phyloP scores from a whole-genome alignment of 2,113 vertebrate genomes.

The Pelecanoides urinatrix region DNA sequence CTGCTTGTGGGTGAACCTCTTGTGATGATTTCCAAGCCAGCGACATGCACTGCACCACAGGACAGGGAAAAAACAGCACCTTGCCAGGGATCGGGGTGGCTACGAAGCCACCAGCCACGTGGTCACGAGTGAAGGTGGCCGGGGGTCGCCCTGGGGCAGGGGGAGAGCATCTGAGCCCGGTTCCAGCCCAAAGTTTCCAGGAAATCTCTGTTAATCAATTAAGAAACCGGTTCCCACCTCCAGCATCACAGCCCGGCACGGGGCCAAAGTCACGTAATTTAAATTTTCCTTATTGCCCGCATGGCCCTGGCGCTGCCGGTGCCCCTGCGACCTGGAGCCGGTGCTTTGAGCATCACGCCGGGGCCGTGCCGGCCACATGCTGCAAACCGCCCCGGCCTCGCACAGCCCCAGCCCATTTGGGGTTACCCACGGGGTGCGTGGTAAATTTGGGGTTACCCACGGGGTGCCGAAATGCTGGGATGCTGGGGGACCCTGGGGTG shows the following conservation, averaged over 20 bases:
- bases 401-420: fast-evolving
- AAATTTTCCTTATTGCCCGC: background rate
- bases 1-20: background rate
- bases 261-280: background rate
- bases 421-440: no score
- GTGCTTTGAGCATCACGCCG: fast-evolving
- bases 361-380: fast-evolving
- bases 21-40: fast-evolving
- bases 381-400: fast-evolving
- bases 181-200: background rate
- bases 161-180: background rate
- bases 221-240: background rate
- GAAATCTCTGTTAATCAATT: background rate
- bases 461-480: fast-evolving
- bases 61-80: background rate
- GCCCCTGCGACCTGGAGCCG: background rate
- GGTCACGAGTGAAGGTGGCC: background rate
- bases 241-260: background rate
- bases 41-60: fast-evolving
- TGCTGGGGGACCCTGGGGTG: background rate
- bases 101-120: fast-evolving
- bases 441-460: fast-evolving
- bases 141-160: background rate
- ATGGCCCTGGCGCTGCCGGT: fast-evolving
- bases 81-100: fast-evolving